These are phyloP conservation scores for Scaptomyza parva DNA, from an alignment of 2,888 invertebrate genomes.

Conservation along the genomic window DNA sequence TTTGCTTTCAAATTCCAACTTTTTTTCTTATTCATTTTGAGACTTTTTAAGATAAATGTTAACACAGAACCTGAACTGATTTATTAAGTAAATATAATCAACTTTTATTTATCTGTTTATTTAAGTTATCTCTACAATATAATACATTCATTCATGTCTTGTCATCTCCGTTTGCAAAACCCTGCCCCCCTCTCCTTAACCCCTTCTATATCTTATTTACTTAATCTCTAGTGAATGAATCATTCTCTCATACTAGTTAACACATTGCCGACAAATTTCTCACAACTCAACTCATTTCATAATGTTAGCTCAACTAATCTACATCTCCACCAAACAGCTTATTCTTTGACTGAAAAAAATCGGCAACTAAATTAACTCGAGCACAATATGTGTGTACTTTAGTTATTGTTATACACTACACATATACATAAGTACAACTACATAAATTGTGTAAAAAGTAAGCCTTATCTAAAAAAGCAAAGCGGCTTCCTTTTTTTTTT, in stretches of 20 bases:
- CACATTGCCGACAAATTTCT: conserved; percentile 30
- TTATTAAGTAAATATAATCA: background rate
- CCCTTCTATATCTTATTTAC: conserved; percentile 5
- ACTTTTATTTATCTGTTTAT: background rate
- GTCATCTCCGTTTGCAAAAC: background rate
- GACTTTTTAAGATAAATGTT: no score
- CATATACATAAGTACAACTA: background rate
- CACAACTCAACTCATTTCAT: conserved; percentile 29
- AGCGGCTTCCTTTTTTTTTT: conserved; percentile 34
- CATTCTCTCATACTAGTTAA: conserved; percentile 8
- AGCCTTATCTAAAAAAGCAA: conserved; percentile 33
- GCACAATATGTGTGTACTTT: conserved; percentile 20
- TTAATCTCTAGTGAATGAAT: conserved; percentile 10
- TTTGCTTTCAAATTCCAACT: conserved; percentile 40
- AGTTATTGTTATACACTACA: conserved; percentile 3
- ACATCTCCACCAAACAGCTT: conserved; percentile 20
- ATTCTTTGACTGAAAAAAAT: conserved; percentile 13
- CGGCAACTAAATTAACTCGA: conserved; percentile 2
- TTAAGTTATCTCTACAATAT: background rate
- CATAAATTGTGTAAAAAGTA: conserved; percentile 24
- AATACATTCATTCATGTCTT: conserved; percentile 10
- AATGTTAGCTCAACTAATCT: conserved; percentile 20
- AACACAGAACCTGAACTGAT: no score
- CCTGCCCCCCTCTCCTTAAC: background rate
- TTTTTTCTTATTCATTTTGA: background rate